These are phyloP conservation scores for Daktulosphaira vitifoliae DNA, from an alignment of 1,140 invertebrate genomes.

Conservation along the genomic window DNA sequence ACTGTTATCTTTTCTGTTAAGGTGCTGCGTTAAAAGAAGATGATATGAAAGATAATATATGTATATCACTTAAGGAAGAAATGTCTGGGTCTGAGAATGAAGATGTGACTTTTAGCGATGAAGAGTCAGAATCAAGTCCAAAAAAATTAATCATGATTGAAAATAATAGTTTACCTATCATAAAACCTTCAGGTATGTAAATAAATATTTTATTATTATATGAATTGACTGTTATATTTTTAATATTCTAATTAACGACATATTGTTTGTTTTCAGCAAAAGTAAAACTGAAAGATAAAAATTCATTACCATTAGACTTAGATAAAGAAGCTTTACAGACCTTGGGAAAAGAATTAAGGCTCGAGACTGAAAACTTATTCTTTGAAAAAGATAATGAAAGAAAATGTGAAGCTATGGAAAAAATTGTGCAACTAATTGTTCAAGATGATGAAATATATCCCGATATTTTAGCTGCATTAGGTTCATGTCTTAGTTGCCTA, in stretches of 20 bases:
- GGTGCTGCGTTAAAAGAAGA: slow-evolving; percentile 14
- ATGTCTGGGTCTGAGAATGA: slow-evolving; percentile 9
- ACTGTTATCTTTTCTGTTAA: too few relatives aligned
- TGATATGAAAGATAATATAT: slow-evolving; percentile 14
- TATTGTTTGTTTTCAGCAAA: slow-evolving; percentile 4
- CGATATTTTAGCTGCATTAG: slow-evolving; percentile 50
- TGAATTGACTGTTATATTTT: too few relatives aligned
- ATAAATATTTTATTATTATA: too few relatives aligned
- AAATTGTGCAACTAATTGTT: slow-evolving; percentile 57
- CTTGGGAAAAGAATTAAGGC: slow-evolving; percentile 28
- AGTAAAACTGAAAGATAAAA: slow-evolving; percentile 34
- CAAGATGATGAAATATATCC: slow-evolving; percentile 55
- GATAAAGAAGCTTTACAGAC: slow-evolving; percentile 28
- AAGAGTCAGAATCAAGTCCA: slow-evolving; percentile 19
- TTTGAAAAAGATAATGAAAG: slow-evolving; percentile 36
- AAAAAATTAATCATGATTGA: slow-evolving; percentile 2
- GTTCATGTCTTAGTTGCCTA: slow-evolving; percentile 47
- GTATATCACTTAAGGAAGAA: slow-evolving; percentile 1
- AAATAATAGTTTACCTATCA: slow-evolving; percentile 5
- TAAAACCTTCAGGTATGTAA: slow-evolving; percentile 1
- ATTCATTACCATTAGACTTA: slow-evolving; percentile 9
- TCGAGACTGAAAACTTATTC: slow-evolving; percentile 18
- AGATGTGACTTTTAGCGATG: slow-evolving; percentile 20
- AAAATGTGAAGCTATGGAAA: slow-evolving; percentile 59
- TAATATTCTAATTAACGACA: too few relatives aligned